These are phyloP conservation scores for Protonemura montana DNA, from an alignment of 2,888 invertebrate genomes.

Conservation along the genomic window DNA sequence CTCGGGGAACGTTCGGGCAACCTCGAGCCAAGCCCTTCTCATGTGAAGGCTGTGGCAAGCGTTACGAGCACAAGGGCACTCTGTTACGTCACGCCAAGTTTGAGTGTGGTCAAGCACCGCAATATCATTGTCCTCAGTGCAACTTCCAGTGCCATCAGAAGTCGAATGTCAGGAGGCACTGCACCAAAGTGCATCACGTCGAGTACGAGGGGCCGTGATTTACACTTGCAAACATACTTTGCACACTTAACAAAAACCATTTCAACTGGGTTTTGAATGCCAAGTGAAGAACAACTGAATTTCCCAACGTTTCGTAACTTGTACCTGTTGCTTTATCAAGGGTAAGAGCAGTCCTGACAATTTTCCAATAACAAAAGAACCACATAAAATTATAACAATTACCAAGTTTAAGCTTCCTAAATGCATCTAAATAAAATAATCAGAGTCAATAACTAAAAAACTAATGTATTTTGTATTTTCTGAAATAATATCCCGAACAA, in stretches of 20 bases:
- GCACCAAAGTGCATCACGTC: neutral
- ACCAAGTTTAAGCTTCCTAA: no score
- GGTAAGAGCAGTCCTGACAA: no score
- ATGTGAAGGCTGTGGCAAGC: constrained; percentile 30
- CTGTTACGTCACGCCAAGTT: constrained; percentile 28
- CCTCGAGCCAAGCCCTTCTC: neutral
- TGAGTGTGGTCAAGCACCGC: constrained; percentile 23
- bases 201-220: neutral
- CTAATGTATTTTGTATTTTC: no score
- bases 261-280: neutral
- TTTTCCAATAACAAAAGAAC: no score
- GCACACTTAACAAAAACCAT: neutral
- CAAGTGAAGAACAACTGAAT: neutral
- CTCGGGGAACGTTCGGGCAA: no score
- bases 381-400: no score
- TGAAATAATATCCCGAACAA: no score
- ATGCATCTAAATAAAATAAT: no score
- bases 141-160: neutral
- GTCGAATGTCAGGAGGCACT: neutral
- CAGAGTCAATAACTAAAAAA: no score
- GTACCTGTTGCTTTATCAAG: no score
- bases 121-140: constrained; percentile 28
- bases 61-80: constrained; percentile 33
- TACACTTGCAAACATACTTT: no score
- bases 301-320: no score